These are phyloP conservation scores for Thecophora atra DNA, from an alignment of 2,888 invertebrate genomes.

Conservation along the genomic window DNA sequence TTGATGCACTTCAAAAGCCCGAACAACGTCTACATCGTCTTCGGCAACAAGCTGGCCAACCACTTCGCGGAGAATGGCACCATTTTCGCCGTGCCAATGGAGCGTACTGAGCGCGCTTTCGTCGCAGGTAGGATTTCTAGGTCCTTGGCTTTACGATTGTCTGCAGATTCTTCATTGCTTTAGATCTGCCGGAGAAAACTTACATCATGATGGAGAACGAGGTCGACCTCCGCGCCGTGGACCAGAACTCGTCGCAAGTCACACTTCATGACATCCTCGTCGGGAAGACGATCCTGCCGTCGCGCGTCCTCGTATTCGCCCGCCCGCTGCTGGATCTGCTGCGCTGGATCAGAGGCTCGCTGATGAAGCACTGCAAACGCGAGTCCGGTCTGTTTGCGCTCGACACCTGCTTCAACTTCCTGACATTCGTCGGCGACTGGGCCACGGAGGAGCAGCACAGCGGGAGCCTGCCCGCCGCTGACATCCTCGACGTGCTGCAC, in stretches of 20 bases:
- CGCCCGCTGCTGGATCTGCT: slow-evolving; percentile 59
- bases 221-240: slow-evolving; percentile 57
- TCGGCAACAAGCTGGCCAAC: slow-evolving; percentile 60
- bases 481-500: slow-evolving; percentile 56
- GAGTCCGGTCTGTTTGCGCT: slow-evolving; percentile 54
- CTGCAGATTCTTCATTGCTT: not conserved
- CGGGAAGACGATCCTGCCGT: slow-evolving; percentile 60
- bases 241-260: slow-evolving; percentile 56
- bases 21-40: slow-evolving; percentile 61
- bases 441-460: slow-evolving; percentile 24
- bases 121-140: slow-evolving; percentile 53
- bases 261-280: slow-evolving; percentile 56
- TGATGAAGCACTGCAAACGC: slow-evolving; percentile 59
- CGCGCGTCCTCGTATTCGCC: slow-evolving; percentile 59
- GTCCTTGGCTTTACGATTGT: not conserved
- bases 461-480: slow-evolving; percentile 52
- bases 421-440: slow-evolving; percentile 63
- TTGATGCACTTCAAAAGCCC: slow-evolving; percentile 64
- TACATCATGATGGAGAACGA: slow-evolving; percentile 63
- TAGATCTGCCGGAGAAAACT: slow-evolving; percentile 62
- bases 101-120: slow-evolving; percentile 55
- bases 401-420: slow-evolving; percentile 59
- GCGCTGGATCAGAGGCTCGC: slow-evolving; percentile 61
- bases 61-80: slow-evolving; percentile 57
- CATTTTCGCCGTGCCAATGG: slow-evolving; percentile 62